A percentile compares a stretch with the other conserved stretches of the same genome.
These are phyloP conservation scores for Lamellibrachia luymesi DNA, from an alignment of 1,140 invertebrate genomes.

Conservation along the genomic window DNA sequence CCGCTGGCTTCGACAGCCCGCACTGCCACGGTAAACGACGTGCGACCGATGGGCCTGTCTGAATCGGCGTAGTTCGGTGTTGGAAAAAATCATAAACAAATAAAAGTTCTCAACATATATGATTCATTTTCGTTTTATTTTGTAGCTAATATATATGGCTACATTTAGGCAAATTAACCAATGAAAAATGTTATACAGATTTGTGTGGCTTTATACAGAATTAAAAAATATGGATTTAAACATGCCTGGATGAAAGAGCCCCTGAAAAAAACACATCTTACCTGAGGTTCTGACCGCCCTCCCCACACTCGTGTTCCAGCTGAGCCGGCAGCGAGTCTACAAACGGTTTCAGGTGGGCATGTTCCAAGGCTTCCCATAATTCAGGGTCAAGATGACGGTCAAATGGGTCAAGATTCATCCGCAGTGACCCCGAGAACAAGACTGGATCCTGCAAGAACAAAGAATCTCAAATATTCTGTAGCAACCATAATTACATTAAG, in stretches of 20 bases:
- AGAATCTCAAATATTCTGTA: background rate
- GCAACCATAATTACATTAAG: background rate
- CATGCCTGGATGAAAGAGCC: background rate
- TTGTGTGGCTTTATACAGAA: background rate
- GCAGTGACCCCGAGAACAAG: slow-evolving; percentile 43
- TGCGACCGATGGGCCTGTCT: no score
- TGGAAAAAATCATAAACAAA: no score
- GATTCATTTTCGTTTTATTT: no score
- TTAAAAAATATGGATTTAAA: slow-evolving; percentile 46
- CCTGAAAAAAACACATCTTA: background rate
- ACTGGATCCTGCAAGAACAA: slow-evolving; percentile 42
- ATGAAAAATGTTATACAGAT: background rate
- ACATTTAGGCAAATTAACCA: background rate
- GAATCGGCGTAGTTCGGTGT: no score
- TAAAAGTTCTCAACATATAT: no score
- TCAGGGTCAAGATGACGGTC: slow-evolving; percentile 38
- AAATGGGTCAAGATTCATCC: slow-evolving; percentile 49
- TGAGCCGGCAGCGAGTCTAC: slow-evolving; percentile 24
- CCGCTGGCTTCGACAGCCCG: no score
- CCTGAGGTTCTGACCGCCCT: slow-evolving; percentile 42
- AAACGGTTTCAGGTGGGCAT: slow-evolving; percentile 47
- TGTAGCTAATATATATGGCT: no score
- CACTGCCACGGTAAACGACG: no score
- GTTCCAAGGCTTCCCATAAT: slow-evolving; percentile 42
- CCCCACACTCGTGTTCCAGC: slow-evolving; percentile 19